These are phyloP conservation scores for Sebastolobus alascanus DNA, from an alignment of 2,797 vertebrate species.

Conservation along the genomic window DNA sequence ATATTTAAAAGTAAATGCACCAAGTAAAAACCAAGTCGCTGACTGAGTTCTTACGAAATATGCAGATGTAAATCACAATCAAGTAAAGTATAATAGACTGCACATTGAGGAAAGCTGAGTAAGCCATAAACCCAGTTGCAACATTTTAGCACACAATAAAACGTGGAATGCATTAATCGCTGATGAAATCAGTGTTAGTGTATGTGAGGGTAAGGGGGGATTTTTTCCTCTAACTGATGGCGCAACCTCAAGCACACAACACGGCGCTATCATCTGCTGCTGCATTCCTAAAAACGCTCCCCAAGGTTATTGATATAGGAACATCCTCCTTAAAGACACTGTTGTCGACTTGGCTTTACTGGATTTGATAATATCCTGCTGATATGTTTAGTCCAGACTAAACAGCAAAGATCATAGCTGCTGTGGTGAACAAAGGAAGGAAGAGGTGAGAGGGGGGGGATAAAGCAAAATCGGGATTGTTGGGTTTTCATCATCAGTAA, in stretches of 20 bases:
- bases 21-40: not conserved
- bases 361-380: slow-evolving; percentile 20
- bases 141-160: slow-evolving; percentile 13
- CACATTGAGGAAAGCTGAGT: not conserved
- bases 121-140: slow-evolving; percentile 3
- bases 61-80: not conserved
- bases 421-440: slow-evolving; percentile 12
- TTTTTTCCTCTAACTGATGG: slow-evolving; percentile 34
- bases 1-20: not conserved
- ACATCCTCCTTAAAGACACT: slow-evolving; percentile 4
- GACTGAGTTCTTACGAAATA: not conserved
- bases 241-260: slow-evolving; percentile 8
- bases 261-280: not conserved
- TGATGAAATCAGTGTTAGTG: slow-evolving; percentile 17
- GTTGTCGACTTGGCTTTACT: not conserved
- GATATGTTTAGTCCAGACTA: slow-evolving; percentile 24
- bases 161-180: slow-evolving; percentile 28
- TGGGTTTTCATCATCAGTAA: no score
- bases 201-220: not conserved
- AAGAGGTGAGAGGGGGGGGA: not conserved
- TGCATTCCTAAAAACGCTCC: slow-evolving; percentile 20
- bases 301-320: slow-evolving; percentile 7
- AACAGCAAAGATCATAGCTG: slow-evolving; percentile 19
- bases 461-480: no score
- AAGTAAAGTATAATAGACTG: not conserved